Percentiles rank a stretch among this genome's conserved stretches.
Conservation (phyloP, 1,140 invertebrate species). For the Artemia franciscana region DNA sequence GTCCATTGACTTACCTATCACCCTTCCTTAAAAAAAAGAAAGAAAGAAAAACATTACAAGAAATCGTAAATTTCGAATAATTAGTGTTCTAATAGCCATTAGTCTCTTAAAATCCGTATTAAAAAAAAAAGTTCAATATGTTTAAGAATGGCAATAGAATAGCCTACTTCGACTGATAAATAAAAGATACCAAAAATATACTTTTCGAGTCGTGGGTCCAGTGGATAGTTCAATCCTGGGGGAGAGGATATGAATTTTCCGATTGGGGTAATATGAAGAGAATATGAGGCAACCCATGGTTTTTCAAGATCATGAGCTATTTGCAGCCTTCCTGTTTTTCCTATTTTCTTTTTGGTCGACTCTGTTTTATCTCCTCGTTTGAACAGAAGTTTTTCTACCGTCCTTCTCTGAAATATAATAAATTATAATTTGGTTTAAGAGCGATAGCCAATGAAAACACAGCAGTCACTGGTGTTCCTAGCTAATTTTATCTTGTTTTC, state of each 20-base stretch:
- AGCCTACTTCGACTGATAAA: neutral
- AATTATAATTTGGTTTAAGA: neutral
- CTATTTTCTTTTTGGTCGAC: neutral
- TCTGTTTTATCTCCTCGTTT: neutral
- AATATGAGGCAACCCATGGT: neutral
- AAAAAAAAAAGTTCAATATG: neutral
- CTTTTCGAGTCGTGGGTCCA: neutral
- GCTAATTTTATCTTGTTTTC: no score
- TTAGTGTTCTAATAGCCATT: neutral
- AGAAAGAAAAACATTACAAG: neutral
- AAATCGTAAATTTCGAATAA: neutral
- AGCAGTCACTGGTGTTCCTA: no score
- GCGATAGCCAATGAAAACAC: neutral
- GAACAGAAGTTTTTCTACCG: neutral
- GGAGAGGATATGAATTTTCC: neutral
- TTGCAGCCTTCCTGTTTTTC: neutral
- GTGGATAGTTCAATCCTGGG: neutral
- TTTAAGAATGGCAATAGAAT: neutral
- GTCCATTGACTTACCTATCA: no score
- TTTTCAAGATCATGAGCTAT: neutral
- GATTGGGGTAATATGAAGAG: neutral
- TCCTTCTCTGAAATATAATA: neutral
- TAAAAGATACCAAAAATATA: neutral
- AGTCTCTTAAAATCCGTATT: neutral
- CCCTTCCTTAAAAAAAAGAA: neutral